A percentile compares a stretch with the other conserved stretches of the same genome.
Conservation (phyloP, 2,888 invertebrate genomes). For the Monochamus alternatus region DNA sequence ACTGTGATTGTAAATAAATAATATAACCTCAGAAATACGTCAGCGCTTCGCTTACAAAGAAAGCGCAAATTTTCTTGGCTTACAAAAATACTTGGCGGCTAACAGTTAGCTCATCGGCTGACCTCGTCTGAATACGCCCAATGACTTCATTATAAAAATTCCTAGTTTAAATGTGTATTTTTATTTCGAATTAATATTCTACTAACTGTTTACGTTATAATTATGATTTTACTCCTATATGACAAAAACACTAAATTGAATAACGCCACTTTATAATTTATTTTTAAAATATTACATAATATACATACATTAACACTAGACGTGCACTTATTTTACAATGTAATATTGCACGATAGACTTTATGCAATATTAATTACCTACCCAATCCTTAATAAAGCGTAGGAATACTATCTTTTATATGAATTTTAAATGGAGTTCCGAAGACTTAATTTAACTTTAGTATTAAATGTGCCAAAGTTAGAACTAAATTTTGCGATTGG, state of each 20-base stretch:
- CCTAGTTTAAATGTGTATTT: background rate
- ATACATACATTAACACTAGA: constrained; percentile 8
- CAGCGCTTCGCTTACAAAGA: no score
- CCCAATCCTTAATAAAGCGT: constrained; percentile 17
- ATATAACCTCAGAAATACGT: no score
- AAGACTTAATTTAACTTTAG: constrained; percentile 30
- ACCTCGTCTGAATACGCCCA: no score
- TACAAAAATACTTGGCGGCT: no score
- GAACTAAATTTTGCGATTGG: constrained; percentile 56
- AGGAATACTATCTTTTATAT: constrained; percentile 37
- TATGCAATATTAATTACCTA: constrained; percentile 2
- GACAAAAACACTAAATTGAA: constrained; percentile 19
- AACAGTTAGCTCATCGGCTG: no score
- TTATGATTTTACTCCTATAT: constrained; percentile 3
- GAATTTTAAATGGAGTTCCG: constrained; percentile 32
- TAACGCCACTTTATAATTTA: constrained; percentile 21
- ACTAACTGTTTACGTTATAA: background rate
- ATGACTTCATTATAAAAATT: background rate
- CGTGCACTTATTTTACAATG: constrained; percentile 32
- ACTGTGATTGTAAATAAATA: no score
- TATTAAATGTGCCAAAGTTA: constrained; percentile 41
- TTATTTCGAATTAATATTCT: constrained; percentile 1
- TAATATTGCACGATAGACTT: constrained; percentile 17
- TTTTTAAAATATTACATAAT: background rate
- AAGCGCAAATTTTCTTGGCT: no score